These are phyloP conservation scores for Anableps anableps DNA, from an alignment of 2,797 vertebrate species.

Conservation along the genomic window DNA sequence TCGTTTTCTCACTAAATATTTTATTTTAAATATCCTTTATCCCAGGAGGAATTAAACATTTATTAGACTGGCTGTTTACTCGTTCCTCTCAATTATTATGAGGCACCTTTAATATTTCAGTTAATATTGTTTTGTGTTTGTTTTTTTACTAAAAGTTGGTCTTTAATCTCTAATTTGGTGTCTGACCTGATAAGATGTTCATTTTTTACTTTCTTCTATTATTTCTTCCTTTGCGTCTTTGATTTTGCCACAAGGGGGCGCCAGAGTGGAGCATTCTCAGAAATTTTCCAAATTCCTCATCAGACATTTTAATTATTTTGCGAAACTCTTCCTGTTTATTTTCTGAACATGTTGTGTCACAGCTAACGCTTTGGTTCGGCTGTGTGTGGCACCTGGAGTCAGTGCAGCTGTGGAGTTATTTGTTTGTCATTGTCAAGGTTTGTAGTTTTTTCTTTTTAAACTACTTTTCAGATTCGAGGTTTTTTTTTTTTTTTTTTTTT, in stretches of 20 bases:
- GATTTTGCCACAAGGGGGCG: neutral
- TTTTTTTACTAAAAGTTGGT: neutral
- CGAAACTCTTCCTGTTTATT: neutral
- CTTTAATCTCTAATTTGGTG: neutral
- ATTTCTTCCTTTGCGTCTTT: neutral
- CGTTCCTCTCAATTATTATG: neutral
- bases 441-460: too few species aligned
- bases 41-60: neutral
- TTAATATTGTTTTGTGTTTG: neutral
- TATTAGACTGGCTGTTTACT: neutral
- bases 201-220: neutral
- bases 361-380: neutral
- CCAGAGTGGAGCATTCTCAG: neutral
- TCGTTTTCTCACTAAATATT: neutral
- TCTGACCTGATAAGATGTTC: neutral
- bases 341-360: neutral
- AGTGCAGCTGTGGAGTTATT: neutral
- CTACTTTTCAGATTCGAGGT: neutral
- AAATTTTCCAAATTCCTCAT: neutral
- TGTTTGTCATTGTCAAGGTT: neutral
- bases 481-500: too few species aligned
- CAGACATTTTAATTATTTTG: neutral
- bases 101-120: neutral
- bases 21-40: neutral
- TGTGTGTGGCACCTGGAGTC: neutral